These are phyloP conservation scores for Arothron firmamentum DNA, from an alignment of 2,113 vertebrate species.

Conservation along the genomic window DNA sequence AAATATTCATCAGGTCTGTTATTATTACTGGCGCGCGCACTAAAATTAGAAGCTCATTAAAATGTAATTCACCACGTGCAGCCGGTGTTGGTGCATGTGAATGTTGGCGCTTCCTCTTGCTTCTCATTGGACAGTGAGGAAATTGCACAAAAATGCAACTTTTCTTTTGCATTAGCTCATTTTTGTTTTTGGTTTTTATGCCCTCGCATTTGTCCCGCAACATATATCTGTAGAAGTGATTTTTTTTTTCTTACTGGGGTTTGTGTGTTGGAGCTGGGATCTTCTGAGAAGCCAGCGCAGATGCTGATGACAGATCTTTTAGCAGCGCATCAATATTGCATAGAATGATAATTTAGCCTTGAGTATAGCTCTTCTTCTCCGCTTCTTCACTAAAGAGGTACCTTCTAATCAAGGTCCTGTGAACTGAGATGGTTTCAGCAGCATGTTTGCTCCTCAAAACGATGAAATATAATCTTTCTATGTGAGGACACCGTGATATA, in stretches of 20 bases:
- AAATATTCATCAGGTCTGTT: constrained; percentile 73
- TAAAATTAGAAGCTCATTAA: constrained; percentile 80
- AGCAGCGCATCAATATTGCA: constrained; percentile 62
- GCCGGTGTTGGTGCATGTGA: constrained; percentile 63
- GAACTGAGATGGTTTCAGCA: too few relatives aligned
- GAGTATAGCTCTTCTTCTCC: too few relatives aligned
- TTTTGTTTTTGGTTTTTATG: too few relatives aligned
- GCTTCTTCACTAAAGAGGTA: too few relatives aligned
- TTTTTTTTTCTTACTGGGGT: too few relatives aligned
- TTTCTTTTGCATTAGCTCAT: constrained; percentile 5
- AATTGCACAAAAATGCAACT: constrained; percentile 35
- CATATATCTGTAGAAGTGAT: too few relatives aligned
- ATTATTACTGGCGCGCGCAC: constrained; percentile 63
- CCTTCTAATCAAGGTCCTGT: too few relatives aligned
- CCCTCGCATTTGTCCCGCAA: too few relatives aligned
- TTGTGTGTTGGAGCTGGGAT: too few relatives aligned
- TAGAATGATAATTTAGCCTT: too few relatives aligned
- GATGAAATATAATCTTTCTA: constrained; percentile 13
- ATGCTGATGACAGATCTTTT: constrained; percentile 57
- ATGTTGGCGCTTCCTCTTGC: constrained; percentile 36
- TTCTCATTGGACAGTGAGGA: constrained; percentile 41
- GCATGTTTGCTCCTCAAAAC: background rate
- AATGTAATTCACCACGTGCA: constrained; percentile 75
- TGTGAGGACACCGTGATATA: constrained; percentile 21
- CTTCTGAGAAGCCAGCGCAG: constrained; percentile 44